Evolutionary conservation across 1,140 invertebrate genomes (phyloP).

Genomic region (Aphis gossypii): DNA sequence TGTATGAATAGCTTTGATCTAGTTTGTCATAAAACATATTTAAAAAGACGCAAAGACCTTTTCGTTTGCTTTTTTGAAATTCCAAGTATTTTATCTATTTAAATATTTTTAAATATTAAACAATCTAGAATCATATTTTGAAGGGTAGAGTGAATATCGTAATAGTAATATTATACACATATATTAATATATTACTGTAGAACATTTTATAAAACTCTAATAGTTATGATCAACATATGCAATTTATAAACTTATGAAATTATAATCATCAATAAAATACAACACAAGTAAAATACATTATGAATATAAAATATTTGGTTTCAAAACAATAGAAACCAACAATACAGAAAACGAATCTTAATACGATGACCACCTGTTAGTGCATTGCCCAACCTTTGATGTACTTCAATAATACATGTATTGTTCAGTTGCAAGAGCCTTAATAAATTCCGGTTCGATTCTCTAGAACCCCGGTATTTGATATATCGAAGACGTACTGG

Average conservation of each 20-base stretch:
- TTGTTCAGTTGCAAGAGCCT: conserved; percentile 1
- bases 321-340: not conserved
- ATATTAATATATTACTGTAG: too few species aligned
- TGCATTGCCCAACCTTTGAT: not conserved
- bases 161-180: too few species aligned
- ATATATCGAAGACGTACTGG: conserved; percentile 37
- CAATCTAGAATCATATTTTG: too few species aligned
- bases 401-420: conserved; percentile 47
- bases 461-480: conserved; percentile 22
- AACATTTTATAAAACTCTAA: not conserved
- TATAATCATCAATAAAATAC: too few species aligned
- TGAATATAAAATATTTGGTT: not conserved
- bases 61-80: not conserved
- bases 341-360: not conserved
- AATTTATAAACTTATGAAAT: not conserved
- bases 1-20: conserved; percentile 1
- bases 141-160: too few species aligned
- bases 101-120: conserved; percentile 4
- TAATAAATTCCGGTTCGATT: conserved; percentile 44
- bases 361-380: conserved; percentile 15
- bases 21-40: not conserved
- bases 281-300: not conserved
- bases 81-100: not conserved
- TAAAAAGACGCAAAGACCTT: not conserved
- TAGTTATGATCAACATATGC: not conserved